A percentile compares a stretch with the other conserved stretches of the same genome.
These are phyloP conservation scores for Chloroceryle inda DNA, from an alignment of 2,797 vertebrate species.

Conservation along the genomic window DNA sequence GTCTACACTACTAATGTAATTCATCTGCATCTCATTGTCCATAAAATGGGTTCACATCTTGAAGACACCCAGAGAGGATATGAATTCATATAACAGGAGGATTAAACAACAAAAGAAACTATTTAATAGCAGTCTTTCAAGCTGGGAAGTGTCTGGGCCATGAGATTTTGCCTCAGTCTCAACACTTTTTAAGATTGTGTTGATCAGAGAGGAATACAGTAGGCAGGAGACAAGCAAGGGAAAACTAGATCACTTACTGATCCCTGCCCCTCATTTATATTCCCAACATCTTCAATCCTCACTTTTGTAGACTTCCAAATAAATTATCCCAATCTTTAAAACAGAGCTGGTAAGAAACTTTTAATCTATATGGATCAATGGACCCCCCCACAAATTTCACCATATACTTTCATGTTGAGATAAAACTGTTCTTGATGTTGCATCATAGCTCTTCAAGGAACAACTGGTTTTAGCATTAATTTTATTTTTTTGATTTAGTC, in stretches of 20 bases:
- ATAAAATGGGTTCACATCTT: neutral
- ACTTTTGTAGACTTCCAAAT: neutral
- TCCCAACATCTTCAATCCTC: neutral
- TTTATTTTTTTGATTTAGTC: neutral
- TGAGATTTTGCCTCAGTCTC: neutral
- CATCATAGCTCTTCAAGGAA: neutral
- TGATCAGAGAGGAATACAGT: neutral
- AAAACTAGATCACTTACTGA: neutral
- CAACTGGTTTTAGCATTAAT: fast-evolving
- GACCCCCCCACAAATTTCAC: neutral
- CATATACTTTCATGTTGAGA: neutral
- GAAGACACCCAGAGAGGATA: neutral
- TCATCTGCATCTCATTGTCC: neutral
- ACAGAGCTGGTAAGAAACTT: neutral
- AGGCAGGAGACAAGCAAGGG: neutral
- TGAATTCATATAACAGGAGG: constrained; percentile 33
- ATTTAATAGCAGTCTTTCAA: constrained; percentile 44
- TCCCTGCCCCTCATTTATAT: neutral
- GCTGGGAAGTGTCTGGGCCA: neutral
- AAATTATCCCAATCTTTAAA: neutral
- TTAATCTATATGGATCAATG: neutral
- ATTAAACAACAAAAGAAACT: constrained; percentile 49
- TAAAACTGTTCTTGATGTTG: neutral
- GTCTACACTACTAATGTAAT: neutral
- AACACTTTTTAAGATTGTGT: neutral